Evolutionary conservation across 23 tunicate species (phyloP).

Genomic region (Trididemnum clinides): DNA sequence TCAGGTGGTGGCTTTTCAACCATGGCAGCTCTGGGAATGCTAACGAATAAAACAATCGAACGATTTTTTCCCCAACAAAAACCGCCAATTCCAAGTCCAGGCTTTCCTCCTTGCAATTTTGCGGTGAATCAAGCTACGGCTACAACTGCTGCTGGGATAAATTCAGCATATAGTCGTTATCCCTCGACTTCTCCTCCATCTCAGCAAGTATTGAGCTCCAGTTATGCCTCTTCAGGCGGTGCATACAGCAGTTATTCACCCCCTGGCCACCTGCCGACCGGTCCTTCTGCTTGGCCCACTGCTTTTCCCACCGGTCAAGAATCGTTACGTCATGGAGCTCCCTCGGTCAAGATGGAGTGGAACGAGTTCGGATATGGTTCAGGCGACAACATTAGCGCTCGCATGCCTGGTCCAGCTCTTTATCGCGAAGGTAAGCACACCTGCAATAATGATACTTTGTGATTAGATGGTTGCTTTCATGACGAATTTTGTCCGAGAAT

Average conservation of each 20-base stretch:
- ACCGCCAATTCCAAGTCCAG: not conserved
- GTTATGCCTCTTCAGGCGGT: not conserved
- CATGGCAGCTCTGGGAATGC: slow-evolving; percentile 52
- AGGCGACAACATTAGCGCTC: not conserved
- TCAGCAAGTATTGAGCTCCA: not conserved
- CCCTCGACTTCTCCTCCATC: not conserved
- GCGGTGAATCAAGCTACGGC: not conserved
- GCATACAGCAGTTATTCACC: not conserved
- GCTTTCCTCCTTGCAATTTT: not conserved
- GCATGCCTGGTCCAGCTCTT: not conserved
- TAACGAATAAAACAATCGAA: slow-evolving; percentile 58
- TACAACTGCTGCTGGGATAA: not conserved
- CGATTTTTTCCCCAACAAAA: slow-evolving; percentile 4
- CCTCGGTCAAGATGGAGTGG: slow-evolving; percentile 51
- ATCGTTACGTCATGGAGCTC: not conserved
- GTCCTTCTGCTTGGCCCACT: not conserved
- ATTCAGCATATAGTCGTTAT: not conserved
- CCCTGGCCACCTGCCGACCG: not conserved
- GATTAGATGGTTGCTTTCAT: too few relatives aligned
- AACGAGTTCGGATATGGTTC: not conserved
- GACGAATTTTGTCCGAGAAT: too few relatives aligned
- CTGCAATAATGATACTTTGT: too few relatives aligned
- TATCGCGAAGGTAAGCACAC: not conserved
- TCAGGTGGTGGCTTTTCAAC: slow-evolving; percentile 15
- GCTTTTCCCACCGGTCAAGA: not conserved